Evolutionary conservation across 2,113 vertebrate species (phyloP).

Genomic region (Neoarius graeffei): DNA sequence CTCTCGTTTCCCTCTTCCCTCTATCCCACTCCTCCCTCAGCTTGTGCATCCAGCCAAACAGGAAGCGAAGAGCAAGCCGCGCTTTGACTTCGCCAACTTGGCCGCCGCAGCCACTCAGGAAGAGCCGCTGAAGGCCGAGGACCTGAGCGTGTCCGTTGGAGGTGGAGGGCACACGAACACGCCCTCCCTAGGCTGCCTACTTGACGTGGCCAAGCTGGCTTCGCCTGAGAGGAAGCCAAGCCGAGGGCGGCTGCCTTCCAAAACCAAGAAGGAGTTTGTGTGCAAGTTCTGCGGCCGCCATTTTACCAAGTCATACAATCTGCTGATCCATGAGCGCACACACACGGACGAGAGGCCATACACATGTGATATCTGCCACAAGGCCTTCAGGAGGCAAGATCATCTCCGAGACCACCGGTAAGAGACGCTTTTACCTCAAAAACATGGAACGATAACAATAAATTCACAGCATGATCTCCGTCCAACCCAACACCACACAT

Average conservation of each 20-base stretch:
- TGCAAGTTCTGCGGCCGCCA: constrained; percentile 98
- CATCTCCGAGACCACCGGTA: constrained; percentile 97
- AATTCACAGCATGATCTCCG: not conserved
- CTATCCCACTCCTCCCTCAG: constrained; percentile 89
- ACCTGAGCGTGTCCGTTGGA: constrained; percentile 69
- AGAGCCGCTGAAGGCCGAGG: constrained; percentile 87
- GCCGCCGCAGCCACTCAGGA: constrained; percentile 94
- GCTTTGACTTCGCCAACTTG: constrained; percentile 97
- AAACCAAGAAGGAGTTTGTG: constrained; percentile 99
- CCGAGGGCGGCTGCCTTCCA: constrained; percentile 89
- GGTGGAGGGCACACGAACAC: constrained; percentile 61
- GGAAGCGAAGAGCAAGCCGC: constrained; percentile 87
- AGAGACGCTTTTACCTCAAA: constrained; percentile 12
- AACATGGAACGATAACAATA: not conserved
- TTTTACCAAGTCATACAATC: constrained; percentile 99
- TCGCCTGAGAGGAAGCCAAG: constrained; percentile 92
- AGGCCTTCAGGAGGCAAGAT: constrained; percentile 98
- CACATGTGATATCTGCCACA: constrained; percentile 98
- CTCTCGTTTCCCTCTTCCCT: constrained; percentile 84
- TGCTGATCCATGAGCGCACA: constrained; percentile 96
- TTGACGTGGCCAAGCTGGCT: constrained; percentile 89
- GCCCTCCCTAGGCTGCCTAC: constrained; percentile 80
- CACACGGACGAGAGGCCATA: constrained; percentile 97
- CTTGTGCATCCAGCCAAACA: constrained; percentile 86
- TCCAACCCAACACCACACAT: not conserved